Evolutionary conservation across 2,113 vertebrate genomes (phyloP), one percentile per base, ranked within the genome.

Genomic region (Galbula dea): DNA sequence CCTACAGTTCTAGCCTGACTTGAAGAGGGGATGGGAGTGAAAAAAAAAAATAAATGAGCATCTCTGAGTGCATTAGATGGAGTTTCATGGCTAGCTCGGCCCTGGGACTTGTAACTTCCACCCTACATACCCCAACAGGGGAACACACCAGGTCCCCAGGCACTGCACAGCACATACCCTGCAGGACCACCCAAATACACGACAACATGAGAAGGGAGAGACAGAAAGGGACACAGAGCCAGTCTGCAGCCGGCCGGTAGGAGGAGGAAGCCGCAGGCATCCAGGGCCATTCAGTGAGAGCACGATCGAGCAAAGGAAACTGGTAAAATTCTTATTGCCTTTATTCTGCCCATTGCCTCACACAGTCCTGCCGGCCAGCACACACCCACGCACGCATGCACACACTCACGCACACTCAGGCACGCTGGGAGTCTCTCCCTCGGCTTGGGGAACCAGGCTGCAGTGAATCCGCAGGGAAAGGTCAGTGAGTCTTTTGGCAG

Each of bases 301-400:
- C 52, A 37, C 49, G 72, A 96, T 62, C n/a, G 92, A 95, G 95
- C 83, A 92, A 95, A 96, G 91, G 77, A 95, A 94, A 97, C 97
- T 26, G 61, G 87, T 97, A 97, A 97, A 97, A 97, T 96, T 97
- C 96, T 98, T 98, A 98, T 97, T 98, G 98, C 97, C 97, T 98
- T 98, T 98, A 98, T 98, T 98, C 96, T 83, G 76, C 96, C 96
- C 93, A 94, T 94, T 45, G 93, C 97, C 97, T 97, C 83, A 49
- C 97, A 75, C 91, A 94, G 96, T 96, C 96, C 96, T 95, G 96
- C 92, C 94, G 96, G 96, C 95, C 96, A 96, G 94, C 89, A 97
- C 95, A 68, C 94, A 91, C 90, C 95, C 96, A 91, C 94, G 66
- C 94, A 92, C 87, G 84, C 94, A 89, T 91, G 94, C 95, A 84